Evolutionary conservation across 2,888 invertebrate genomes (phyloP), one percentile per base, ranked within the genome.

Genomic region (Dynastes tityus): DNA sequence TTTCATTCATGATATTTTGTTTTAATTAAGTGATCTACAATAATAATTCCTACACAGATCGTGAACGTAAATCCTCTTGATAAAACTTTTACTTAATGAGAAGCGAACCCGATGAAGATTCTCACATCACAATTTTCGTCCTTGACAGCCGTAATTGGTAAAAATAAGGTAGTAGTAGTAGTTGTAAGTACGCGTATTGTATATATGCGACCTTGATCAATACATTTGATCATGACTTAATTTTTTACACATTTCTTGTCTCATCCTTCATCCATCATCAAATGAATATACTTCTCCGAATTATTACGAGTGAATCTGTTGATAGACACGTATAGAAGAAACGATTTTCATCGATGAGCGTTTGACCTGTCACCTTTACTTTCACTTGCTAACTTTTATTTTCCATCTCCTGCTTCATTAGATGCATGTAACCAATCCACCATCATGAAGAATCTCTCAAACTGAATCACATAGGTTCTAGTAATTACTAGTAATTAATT

Each of bases 321-420:
- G 9, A 13, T 29, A 9, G 22, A 53, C 1, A 51, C 2, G n/a
- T 51, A 29, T 29, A 9, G 49, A 49, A 61, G 32, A 32, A 61
- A 5, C 53, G 53, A 22, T 32, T 11, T 68, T 68, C 22, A 51
- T 51, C 27, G 68, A 32, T 51, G 68, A 53, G 51, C 49, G 32
- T 68, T 51, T 68, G 68, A 68, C 51, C 68, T 51, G 68, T 68
- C 68, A 68, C 68, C 68, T 68, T 68, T 51, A 68, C 68, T 68
- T 68, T 68, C 68, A 68, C 68, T 68, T 51, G 13, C 40, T 13
- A 29, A 9, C 4, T 51, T 68, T 68, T 68, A 51, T 51, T 68
- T 68, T 68, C 22, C 11, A 45, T 45, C 63, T 4, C 2, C 49
- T 49, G 29, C 51, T 68, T 68, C 32, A 32, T 27, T 63, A 29